Percentiles rank a stretch among this genome's conserved stretches.
These are phyloP conservation scores for Pimpla rufipes DNA, from an alignment of 2,888 invertebrate genomes.

Conservation along the genomic window DNA sequence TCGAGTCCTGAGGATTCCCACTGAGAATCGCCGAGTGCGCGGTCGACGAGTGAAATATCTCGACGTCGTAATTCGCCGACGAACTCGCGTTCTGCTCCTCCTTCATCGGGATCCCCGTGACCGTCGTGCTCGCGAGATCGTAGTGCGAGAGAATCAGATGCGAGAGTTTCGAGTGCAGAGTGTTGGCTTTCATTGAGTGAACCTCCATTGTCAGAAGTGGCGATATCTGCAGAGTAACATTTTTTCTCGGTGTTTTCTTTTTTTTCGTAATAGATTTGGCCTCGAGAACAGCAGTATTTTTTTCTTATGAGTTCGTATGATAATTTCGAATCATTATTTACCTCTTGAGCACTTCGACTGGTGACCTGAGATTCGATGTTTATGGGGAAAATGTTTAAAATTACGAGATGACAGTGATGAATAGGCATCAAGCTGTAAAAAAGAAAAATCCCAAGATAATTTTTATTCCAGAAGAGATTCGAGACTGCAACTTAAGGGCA, in stretches of 20 bases:
- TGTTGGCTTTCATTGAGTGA: conserved; percentile 92
- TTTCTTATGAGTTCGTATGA: neutral
- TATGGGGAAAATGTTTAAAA: conserved; percentile 95
- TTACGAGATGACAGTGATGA: conserved; percentile 95
- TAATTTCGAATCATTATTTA: conserved; percentile 52
- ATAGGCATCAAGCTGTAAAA: conserved; percentile 90
- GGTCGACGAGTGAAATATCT: conserved; percentile 95
- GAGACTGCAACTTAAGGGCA: neutral
- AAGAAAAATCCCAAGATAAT: neutral
- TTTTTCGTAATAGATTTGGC: neutral
- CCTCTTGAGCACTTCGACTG: conserved; percentile 90
- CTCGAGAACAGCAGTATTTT: neutral
- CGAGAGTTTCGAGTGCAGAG: conserved; percentile 91
- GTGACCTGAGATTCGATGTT: conserved; percentile 92
- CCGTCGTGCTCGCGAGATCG: conserved; percentile 97
- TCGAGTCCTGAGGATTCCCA: conserved; percentile 88
- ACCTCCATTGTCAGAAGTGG: conserved; percentile 92
- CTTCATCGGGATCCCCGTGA: conserved; percentile 99
- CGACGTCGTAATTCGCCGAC: conserved; percentile 99
- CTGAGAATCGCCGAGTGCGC: conserved; percentile 94
- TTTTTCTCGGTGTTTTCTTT: neutral
- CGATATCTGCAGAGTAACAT: conserved; percentile 87
- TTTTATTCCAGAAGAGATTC: neutral
- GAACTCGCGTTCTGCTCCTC: conserved; percentile 99
- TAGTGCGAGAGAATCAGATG: conserved; percentile 94